Percentiles rank a stretch among this genome's conserved stretches.
phyloP scores from a whole-genome alignment of 2,888 invertebrate genomes.

The Acleris literana region DNA sequence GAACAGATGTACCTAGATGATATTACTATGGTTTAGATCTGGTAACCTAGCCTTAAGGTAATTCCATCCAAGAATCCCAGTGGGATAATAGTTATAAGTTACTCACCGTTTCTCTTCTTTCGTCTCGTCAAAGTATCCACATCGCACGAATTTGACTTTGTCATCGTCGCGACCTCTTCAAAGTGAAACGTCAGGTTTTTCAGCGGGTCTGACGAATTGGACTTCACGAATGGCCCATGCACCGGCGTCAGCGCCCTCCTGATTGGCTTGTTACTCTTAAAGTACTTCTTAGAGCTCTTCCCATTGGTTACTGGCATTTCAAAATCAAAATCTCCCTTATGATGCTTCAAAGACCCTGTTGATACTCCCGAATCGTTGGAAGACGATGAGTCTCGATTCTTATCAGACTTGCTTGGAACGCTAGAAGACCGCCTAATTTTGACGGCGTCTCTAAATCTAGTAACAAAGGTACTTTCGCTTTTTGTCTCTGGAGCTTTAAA shows the following conservation, averaged over 20 bases:
- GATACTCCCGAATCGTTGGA: slow-evolving; percentile 89
- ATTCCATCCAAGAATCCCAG: too few species aligned
- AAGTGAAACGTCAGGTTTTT: slow-evolving; percentile 86
- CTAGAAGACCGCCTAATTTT: slow-evolving; percentile 87
- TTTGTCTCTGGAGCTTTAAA: slow-evolving; percentile 75
- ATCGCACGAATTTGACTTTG: slow-evolving; percentile 85
- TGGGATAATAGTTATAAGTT: neutral
- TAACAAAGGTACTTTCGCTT: slow-evolving; percentile 70
- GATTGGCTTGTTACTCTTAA: slow-evolving; percentile 74
- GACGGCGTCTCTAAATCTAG: slow-evolving; percentile 80
- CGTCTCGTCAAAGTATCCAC: slow-evolving; percentile 84
- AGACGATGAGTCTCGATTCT: slow-evolving; percentile 87
- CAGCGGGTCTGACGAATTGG: slow-evolving; percentile 85
- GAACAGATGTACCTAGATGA: too few species aligned
- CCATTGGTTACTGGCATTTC: slow-evolving; percentile 81
- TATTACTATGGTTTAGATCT: too few species aligned
- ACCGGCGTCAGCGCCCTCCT: slow-evolving; percentile 71
- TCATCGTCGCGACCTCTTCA: slow-evolving; percentile 83
- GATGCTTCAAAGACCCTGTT: slow-evolving; percentile 85
- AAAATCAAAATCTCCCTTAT: slow-evolving; percentile 85
- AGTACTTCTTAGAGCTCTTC: slow-evolving; percentile 73
- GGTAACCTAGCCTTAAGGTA: too few species aligned
- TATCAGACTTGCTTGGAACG: slow-evolving; percentile 87
- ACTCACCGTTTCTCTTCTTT: slow-evolving; percentile 71
- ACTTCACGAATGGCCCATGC: slow-evolving; percentile 84